Conservation (phyloP, 2,888 invertebrate genomes). For the Ryuthela nishihirai region DNA sequence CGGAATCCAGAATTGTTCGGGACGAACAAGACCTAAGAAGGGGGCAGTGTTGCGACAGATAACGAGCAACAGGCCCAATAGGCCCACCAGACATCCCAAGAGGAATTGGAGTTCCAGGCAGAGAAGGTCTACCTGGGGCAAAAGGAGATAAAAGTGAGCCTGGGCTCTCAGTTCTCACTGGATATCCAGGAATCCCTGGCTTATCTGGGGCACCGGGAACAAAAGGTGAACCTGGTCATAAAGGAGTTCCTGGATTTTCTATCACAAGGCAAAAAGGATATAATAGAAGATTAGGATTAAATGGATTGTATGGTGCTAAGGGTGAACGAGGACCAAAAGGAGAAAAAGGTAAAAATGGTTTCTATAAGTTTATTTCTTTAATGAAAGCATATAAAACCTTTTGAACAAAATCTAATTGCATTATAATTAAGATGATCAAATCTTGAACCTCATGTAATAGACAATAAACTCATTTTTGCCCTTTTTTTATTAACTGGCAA, state of each 20-base stretch:
- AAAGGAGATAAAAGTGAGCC: constrained; percentile 62
- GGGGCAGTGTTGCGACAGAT: too few relatives aligned
- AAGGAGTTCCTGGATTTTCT: constrained; percentile 32
- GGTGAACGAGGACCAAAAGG: constrained; percentile 34
- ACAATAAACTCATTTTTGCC: too few relatives aligned
- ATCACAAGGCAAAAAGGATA: constrained; percentile 29
- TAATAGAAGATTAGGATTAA: constrained; percentile 27
- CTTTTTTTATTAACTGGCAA: too few relatives aligned
- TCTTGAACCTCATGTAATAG: too few relatives aligned
- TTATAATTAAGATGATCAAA: too few relatives aligned
- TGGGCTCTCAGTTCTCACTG: constrained; percentile 54
- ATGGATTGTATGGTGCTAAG: constrained; percentile 60
- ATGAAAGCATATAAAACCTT: too few relatives aligned
- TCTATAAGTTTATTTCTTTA: neutral
- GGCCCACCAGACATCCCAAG: constrained; percentile 67
- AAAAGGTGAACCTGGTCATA: constrained; percentile 56
- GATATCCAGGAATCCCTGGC: constrained; percentile 56
- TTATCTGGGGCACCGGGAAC: constrained; percentile 59
- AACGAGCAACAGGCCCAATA: constrained; percentile 67
- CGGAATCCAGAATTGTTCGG: too few relatives aligned
- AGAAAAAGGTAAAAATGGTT: constrained; percentile 27
- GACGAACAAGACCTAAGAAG: too few relatives aligned
- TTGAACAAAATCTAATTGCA: too few relatives aligned
- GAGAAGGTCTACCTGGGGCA: constrained; percentile 64
- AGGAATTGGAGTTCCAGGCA: constrained; percentile 42